Percentiles rank a stretch among this genome's conserved stretches.
Conservation (phyloP, 2,888 invertebrate genomes). For the Lamellibrachia satsuma region DNA sequence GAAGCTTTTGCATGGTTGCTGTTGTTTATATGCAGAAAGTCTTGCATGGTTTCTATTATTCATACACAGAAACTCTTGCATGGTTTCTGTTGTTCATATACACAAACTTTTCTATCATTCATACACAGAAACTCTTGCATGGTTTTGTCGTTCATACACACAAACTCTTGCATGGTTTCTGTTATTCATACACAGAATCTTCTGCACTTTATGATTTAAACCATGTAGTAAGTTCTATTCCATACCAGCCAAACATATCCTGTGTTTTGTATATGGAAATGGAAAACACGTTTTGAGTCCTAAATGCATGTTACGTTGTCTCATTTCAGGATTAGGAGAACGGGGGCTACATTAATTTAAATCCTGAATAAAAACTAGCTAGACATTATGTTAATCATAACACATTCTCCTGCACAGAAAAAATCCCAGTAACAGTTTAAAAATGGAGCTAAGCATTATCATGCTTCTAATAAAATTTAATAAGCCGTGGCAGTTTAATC, state of each 20-base stretch:
- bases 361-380: neutral
- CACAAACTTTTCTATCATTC: too few relatives aligned
- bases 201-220: too few relatives aligned
- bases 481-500: neutral
- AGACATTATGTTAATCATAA: neutral
- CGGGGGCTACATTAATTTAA: neutral
- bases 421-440: neutral
- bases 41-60: too few relatives aligned
- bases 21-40: too few relatives aligned
- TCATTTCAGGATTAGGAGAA: neutral
- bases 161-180: too few relatives aligned
- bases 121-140: too few relatives aligned
- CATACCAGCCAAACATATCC: neutral
- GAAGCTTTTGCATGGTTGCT: too few relatives aligned
- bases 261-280: neutral
- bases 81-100: too few relatives aligned
- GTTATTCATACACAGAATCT: too few relatives aligned
- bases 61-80: too few relatives aligned
- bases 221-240: neutral
- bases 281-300: neutral
- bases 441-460: neutral
- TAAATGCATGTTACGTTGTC: neutral
- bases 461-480: neutral
- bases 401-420: neutral
- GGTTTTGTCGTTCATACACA: too few relatives aligned